A percentile compares a stretch with the other conserved stretches of the same genome.
These are phyloP conservation scores for Galeruca laticollis DNA, from an alignment of 2,888 invertebrate genomes.

Conservation along the genomic window DNA sequence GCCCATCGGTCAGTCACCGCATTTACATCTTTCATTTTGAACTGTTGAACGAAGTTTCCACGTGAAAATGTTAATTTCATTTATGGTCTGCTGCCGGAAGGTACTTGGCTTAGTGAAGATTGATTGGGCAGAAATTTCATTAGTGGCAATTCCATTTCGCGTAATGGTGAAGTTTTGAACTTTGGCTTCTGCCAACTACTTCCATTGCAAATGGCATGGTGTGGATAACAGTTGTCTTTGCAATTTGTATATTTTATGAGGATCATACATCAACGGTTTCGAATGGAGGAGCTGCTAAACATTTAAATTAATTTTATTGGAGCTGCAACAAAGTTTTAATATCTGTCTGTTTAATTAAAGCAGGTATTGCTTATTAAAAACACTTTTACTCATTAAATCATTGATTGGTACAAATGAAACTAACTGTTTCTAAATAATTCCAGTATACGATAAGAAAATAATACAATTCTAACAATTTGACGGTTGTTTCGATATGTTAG, in stretches of 20 bases:
- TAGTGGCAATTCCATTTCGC: conserved; percentile 34
- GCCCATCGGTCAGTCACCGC: conserved; percentile 45
- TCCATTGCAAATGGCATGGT: conserved; percentile 15
- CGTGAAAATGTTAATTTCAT: conserved; percentile 39
- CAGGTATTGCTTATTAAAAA: no score
- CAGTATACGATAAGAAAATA: no score
- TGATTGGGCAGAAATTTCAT: conserved; percentile 40
- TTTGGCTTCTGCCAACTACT: conserved; percentile 10
- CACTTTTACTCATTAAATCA: no score
- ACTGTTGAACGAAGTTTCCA: conserved; percentile 35
- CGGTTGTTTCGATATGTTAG: no score
- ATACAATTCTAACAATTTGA: no score
- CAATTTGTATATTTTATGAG: conserved; percentile 9
- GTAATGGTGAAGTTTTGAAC: conserved; percentile 33
- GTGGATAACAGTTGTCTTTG: conserved; percentile 9
- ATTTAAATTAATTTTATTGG: background rate
- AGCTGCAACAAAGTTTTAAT: background rate
- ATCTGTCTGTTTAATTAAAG: no score
- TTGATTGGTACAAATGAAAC: no score
- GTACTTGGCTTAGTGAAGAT: conserved; percentile 37
- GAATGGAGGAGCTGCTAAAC: background rate
- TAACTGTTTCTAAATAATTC: no score
- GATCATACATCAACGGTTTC: conserved; percentile 1
- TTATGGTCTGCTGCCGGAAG: conserved; percentile 32
- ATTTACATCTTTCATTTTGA: conserved; percentile 44